phyloP scores from a whole-genome alignment of 2,797 vertebrate species.

The Microhierax caerulescens region DNA sequence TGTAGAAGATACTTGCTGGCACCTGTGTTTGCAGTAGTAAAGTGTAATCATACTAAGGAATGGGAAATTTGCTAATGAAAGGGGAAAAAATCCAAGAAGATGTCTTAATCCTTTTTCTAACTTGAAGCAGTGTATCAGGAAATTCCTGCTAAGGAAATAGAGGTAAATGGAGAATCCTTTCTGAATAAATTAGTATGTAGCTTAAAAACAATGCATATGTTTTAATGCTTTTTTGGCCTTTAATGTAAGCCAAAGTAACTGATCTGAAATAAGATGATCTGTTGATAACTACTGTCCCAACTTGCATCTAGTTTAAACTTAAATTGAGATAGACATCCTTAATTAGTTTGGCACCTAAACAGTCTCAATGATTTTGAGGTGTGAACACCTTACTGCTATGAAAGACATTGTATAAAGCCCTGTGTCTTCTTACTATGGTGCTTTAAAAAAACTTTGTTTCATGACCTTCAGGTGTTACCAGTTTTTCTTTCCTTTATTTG shows the following conservation, averaged over 20 bases:
- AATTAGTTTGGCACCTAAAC: background rate
- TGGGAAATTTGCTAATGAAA: background rate
- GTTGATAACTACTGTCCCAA: background rate
- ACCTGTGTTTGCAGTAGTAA: background rate
- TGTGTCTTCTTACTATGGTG: background rate
- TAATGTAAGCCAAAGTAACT: background rate
- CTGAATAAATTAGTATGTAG: background rate
- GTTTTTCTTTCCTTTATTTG: background rate
- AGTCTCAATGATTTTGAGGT: background rate
- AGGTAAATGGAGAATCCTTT: background rate
- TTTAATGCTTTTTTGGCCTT: background rate
- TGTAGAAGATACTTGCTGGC: background rate
- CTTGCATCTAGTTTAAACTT: background rate
- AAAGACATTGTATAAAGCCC: background rate
- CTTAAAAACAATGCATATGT: background rate
- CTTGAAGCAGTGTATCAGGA: background rate
- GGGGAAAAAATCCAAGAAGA: background rate
- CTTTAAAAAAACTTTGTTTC: background rate
- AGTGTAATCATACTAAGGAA: background rate
- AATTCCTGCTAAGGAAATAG: background rate
- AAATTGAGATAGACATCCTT: background rate
- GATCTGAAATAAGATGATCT: background rate
- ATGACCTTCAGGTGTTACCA: background rate
- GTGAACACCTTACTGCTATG: background rate
- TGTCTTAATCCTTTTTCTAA: background rate